Conservation (phyloP, 2,113 vertebrate species). For the Cichladusa arquata region DNA sequence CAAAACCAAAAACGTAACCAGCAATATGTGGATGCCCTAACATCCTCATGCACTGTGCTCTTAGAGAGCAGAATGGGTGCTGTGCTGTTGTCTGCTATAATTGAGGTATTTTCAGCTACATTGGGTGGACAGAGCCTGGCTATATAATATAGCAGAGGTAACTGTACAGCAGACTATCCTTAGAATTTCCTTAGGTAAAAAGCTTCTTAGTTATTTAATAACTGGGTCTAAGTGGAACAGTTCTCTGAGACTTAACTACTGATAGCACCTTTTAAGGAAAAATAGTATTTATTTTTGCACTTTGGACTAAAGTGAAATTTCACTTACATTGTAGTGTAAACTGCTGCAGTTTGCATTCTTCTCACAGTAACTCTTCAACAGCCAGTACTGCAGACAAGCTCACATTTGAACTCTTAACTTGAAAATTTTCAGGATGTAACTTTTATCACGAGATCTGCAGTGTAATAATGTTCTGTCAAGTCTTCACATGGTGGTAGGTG, state of each 20-base stretch:
- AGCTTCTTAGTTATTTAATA: background rate
- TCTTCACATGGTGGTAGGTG: background rate
- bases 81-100: background rate
- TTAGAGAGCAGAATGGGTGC: background rate
- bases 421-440: background rate
- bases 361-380: background rate
- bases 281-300: slow-evolving; percentile 56
- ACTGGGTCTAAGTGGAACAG: background rate
- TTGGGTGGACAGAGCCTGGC: background rate
- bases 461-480: background rate
- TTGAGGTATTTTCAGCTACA: background rate
- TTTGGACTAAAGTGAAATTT: slow-evolving; percentile 43
- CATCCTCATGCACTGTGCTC: background rate
- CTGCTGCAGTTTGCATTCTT: background rate
- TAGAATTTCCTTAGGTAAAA: background rate
- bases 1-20: slow-evolving; percentile 59
- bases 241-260: slow-evolving; percentile 30
- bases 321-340: background rate
- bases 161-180: background rate
- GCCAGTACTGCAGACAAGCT: background rate
- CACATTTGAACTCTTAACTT: background rate
- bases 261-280: slow-evolving; percentile 35
- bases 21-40: slow-evolving; percentile 39
- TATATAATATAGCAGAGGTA: background rate
- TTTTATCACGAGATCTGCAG: background rate